Conservation (phyloP, 2,888 invertebrate genomes). For the Protula sp. region DNA sequence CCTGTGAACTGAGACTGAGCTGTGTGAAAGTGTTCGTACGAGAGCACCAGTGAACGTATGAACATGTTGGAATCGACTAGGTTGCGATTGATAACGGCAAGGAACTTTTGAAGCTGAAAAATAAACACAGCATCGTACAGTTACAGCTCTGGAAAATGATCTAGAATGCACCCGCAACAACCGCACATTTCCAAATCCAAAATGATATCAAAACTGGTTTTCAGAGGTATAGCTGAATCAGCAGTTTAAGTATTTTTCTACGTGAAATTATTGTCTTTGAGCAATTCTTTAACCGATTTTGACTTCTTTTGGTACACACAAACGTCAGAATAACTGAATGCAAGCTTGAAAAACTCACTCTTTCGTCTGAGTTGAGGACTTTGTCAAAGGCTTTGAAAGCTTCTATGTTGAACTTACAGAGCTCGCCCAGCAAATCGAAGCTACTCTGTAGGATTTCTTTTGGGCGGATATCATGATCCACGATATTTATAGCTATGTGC, state of each 20-base stretch:
- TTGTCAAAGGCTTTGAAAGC: slow-evolving; percentile 52
- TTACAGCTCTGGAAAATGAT: neutral
- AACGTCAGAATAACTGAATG: too few relatives aligned
- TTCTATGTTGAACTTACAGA: slow-evolving; percentile 55
- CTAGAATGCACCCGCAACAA: too few relatives aligned
- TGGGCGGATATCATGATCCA: slow-evolving; percentile 49
- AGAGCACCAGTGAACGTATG: slow-evolving; percentile 53
- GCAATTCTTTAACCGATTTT: too few relatives aligned
- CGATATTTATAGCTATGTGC: slow-evolving; percentile 53
- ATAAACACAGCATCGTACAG: neutral
- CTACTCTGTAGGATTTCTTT: slow-evolving; percentile 55
- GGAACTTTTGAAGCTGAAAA: slow-evolving; percentile 48
- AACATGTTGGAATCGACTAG: slow-evolving; percentile 57
- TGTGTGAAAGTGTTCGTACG: slow-evolving; percentile 44
- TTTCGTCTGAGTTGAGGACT: slow-evolving; percentile 42
- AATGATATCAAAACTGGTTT: neutral
- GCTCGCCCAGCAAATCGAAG: slow-evolving; percentile 55
- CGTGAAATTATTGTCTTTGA: too few relatives aligned
- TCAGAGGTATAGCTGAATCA: too few relatives aligned
- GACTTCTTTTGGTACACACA: too few relatives aligned
- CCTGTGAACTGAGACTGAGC: neutral
- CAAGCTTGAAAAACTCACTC: slow-evolving; percentile 36
- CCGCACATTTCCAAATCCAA: too few relatives aligned
- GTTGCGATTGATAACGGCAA: slow-evolving; percentile 46
- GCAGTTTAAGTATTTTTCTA: too few relatives aligned